These are phyloP conservation scores for Galeruca laticollis DNA, from an alignment of 2,888 invertebrate genomes.

Conservation along the genomic window DNA sequence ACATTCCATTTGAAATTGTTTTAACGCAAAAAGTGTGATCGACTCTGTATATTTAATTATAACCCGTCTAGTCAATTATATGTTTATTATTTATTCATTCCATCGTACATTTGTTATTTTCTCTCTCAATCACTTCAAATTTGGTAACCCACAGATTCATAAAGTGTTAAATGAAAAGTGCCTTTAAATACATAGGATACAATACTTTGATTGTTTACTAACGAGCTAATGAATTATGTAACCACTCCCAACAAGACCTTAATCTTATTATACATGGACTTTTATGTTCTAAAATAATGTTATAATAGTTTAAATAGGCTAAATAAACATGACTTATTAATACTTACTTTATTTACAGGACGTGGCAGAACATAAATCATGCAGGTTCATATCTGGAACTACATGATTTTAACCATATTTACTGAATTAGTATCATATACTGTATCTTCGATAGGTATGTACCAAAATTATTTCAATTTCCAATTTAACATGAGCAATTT, in stretches of 20 bases:
- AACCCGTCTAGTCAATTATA: background rate
- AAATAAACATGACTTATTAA: slow-evolving; percentile 22
- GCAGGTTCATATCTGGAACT: slow-evolving; percentile 38
- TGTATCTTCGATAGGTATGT: slow-evolving; percentile 41
- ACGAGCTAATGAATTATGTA: slow-evolving; percentile 7
- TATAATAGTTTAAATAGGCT: background rate
- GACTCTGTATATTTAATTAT: background rate
- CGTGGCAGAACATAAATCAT: slow-evolving; percentile 41
- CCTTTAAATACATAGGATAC: background rate
- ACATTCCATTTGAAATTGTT: no score
- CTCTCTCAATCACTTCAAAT: background rate
- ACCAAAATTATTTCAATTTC: slow-evolving; percentile 13
- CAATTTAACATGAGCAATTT: no score
- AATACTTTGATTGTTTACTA: slow-evolving; percentile 1
- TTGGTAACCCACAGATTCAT: background rate
- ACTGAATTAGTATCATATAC: slow-evolving; percentile 33
- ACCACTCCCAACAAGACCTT: background rate
- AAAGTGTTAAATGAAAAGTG: background rate
- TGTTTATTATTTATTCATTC: background rate
- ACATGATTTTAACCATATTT: slow-evolving; percentile 37
- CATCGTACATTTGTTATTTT: background rate
- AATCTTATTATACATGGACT: background rate
- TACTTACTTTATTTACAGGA: slow-evolving; percentile 46
- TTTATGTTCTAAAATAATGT: background rate
- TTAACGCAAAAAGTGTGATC: no score